Percentiles rank a stretch among this genome's conserved stretches.
These are phyloP conservation scores for Phenganax subtilis DNA, from an alignment of 92 coral and sea anemone species.

Conservation along the genomic window DNA sequence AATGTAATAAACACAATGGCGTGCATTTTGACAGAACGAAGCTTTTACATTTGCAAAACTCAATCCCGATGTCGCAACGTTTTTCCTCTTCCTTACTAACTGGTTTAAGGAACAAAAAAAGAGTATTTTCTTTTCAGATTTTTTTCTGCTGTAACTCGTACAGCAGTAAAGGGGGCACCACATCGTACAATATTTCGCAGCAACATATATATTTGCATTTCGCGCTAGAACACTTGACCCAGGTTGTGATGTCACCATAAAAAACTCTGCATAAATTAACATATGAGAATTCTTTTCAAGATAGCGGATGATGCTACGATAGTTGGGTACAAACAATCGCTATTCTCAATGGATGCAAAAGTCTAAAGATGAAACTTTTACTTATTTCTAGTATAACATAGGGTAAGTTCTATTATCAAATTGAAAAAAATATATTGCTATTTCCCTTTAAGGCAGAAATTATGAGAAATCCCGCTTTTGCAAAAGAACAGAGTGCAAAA, in stretches of 20 bases:
- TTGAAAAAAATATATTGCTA: conserved; percentile 11
- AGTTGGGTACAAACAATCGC: conserved; percentile 6
- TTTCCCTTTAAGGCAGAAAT: conserved; percentile 4
- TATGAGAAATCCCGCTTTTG: too few relatives aligned
- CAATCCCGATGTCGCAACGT: not conserved
- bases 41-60: conserved; percentile 16
- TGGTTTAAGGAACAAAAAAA: not conserved
- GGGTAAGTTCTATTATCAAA: not conserved
- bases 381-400: not conserved
- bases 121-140: too few relatives aligned
- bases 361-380: conserved; percentile 21
- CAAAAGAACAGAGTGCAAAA: too few relatives aligned
- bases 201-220: too few relatives aligned
- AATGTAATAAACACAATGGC: not conserved
- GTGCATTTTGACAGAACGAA: not conserved
- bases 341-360: not conserved
- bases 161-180: too few relatives aligned
- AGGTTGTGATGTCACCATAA: not conserved
- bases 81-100: conserved; percentile 6
- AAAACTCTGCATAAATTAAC: not conserved
- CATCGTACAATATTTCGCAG: too few relatives aligned
- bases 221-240: too few relatives aligned
- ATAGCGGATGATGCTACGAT: not conserved
- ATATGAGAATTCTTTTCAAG: conserved; percentile 1
- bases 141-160: too few relatives aligned